Evolutionary conservation across 2,888 invertebrate species (phyloP), one percentile per base, ranked within the genome.

Genomic region (Cheilosia vulpina): DNA sequence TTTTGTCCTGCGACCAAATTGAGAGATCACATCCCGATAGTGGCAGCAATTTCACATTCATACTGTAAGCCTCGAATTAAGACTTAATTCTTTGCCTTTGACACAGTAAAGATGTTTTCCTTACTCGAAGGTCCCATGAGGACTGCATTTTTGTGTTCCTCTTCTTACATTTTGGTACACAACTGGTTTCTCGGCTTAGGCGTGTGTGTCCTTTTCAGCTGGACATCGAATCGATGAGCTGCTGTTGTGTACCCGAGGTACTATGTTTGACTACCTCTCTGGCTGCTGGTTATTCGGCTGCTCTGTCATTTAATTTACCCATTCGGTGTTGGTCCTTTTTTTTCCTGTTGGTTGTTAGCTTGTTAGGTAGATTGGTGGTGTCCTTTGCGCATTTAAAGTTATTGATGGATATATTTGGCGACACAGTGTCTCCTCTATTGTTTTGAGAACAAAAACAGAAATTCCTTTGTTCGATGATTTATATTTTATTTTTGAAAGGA

Each of bases 371-470:
- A 62, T 69, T 85, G 84, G 84, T 85, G 84, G 85, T 85, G 85
- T 81, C 71, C 72, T 81, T 66, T 81, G 45, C 66, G 77, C 87
- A 82, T 87, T 87, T 81, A 81, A 84, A 69, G 82, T 87, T 87
- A 80, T 83, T 87, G 87, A 87, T 87, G 87, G 87, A 85, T 88
- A 87, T 87, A 88, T 88, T 88, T 88, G 88, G 88, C 88, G 88
- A 88, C 88, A 88, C 79, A 79, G 77, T 88, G 88, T 88, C 88
- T 88, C 87, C 43, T 73, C 88, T 82, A 88, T 88, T 88, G 88
- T 88, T 87, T 88, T 75, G 78, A 77, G 82, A 88, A 88, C 88
- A 88, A 88, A 88, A 85, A 82, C 87, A 43, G 31, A 71, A 66
- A 65, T 52, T 78, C 87, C 43, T 77, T 87, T 87, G 82, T 82